These are phyloP conservation scores for Melinaea marsaeus DNA, from an alignment of 2,888 invertebrate species.

Conservation along the genomic window DNA sequence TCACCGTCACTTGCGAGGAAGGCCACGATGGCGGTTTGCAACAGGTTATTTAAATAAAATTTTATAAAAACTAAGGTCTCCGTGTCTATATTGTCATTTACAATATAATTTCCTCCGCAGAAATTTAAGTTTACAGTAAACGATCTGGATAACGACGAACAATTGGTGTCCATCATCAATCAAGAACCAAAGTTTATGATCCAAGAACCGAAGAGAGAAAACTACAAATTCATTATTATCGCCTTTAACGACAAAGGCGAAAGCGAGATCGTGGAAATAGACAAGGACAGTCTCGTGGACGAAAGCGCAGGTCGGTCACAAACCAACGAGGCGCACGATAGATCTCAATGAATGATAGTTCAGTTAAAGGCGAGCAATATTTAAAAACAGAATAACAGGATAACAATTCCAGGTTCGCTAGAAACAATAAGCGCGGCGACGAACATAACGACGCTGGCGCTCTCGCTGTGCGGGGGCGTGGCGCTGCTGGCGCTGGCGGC, in stretches of 20 bases:
- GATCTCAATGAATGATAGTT: too few relatives aligned
- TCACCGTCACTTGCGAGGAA: conserved; percentile 54
- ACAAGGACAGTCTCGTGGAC: conserved; percentile 49
- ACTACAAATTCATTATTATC: conserved; percentile 57
- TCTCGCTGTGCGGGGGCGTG: conserved; percentile 68
- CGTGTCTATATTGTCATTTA: not conserved
- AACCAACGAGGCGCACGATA: not conserved
- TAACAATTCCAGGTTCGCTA: conserved; percentile 31
- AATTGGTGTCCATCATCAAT: conserved; percentile 57
- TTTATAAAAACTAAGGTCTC: not conserved
- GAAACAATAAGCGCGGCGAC: conserved; percentile 51
- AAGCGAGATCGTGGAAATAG: conserved; percentile 57
- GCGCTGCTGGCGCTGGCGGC: conserved; percentile 65
- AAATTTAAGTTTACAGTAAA: conserved; percentile 62
- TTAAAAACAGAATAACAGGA: not conserved
- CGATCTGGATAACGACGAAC: conserved; percentile 46
- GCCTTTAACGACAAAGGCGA: conserved; percentile 69
- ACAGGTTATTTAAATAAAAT: conserved; percentile 46
- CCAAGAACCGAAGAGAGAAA: conserved; percentile 52
- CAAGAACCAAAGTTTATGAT: conserved; percentile 63
- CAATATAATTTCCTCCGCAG: conserved; percentile 37
- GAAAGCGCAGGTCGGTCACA: conserved; percentile 30
- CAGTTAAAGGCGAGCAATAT: conserved; percentile 39
- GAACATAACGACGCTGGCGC: conserved; percentile 61
- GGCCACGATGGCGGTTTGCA: conserved; percentile 65